Evolutionary conservation across 2,888 invertebrate species (phyloP).

Genomic region (Actias luna): DNA sequence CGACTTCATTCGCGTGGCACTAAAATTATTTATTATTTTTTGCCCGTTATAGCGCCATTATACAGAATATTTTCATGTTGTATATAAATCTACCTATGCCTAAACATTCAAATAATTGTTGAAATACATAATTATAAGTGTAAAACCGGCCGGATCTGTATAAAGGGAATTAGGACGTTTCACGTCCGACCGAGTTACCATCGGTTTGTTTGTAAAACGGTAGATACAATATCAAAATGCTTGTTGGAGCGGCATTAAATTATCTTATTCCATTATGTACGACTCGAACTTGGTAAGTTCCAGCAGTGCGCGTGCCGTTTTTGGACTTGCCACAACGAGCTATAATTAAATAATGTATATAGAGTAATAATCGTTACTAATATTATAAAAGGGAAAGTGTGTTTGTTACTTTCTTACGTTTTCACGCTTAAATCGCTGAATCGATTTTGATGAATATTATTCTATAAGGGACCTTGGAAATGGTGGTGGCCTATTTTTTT

Average conservation of each 20-base stretch:
- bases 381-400: too few relatives aligned
- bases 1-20: too few relatives aligned
- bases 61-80: too few relatives aligned
- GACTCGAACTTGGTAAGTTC: constrained; percentile 13
- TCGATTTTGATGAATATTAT: too few relatives aligned
- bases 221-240: constrained; percentile 31
- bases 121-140: background rate
- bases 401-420: too few relatives aligned
- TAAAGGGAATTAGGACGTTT: background rate
- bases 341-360: background rate
- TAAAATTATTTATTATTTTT: too few relatives aligned
- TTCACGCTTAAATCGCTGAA: too few relatives aligned
- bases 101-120: background rate
- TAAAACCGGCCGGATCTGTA: background rate
- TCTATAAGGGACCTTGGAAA: too few relatives aligned
- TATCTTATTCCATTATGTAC: constrained; percentile 41
- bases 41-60: too few relatives aligned
- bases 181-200: background rate
- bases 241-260: constrained; percentile 37
- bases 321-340: background rate
- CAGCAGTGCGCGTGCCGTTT: background rate
- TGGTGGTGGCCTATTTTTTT: too few relatives aligned
- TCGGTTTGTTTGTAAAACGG: constrained; percentile 7
- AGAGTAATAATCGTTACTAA: background rate
- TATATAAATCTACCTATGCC: too few relatives aligned